Evolutionary conservation across 2,888 invertebrate genomes (phyloP), one percentile per base, ranked within the genome.

Genomic region (Tetheella fluctuosa): DNA sequence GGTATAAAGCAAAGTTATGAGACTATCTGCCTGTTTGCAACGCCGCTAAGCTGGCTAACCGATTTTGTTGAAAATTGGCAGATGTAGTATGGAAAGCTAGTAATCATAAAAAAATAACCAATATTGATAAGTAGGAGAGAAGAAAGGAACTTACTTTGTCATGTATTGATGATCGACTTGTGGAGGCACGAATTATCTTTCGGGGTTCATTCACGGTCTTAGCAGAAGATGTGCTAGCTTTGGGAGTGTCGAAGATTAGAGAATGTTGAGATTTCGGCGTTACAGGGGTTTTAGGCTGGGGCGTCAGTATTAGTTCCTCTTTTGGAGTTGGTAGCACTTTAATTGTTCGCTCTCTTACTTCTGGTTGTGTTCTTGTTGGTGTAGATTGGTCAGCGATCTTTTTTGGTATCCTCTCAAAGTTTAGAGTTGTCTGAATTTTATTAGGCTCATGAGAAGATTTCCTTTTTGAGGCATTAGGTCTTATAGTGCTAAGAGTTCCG

Each of bases 401-500:
- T 64, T 80, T 84, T 12, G 91, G 89, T 71, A 91, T 80, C 58
- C 86, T 85, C 52, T 92, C 86, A 71, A 93, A 93, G 70, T 90
- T 94, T 0, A 94, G 79, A n/a, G 89, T 93, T 1, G 92, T 93
- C 77, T 93, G 94, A 65, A 93, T 89, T 75, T 85, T 90, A 57
- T 73, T 79, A 42, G 85, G 65, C 23, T 88, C 90, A 59, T 67
- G 71, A 1, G 71, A 61, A 12, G 72, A 63, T 65, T 88, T 91
- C 69, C 86, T 90, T 72, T 81, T 89, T 60, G 70, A 79, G 1
- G 78, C 60, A 58, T 85, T 87, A 1, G 90, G 91, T 75, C 84
- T 91, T 54, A 85, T 88, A 42, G 94, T 89, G 72, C 92, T 93
- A 0, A 90, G 74, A 37, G 94, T 93, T n/a, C 94, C 95, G 0